phyloP scores from a whole-genome alignment of 2,888 invertebrate species.

The Altica lythri region DNA sequence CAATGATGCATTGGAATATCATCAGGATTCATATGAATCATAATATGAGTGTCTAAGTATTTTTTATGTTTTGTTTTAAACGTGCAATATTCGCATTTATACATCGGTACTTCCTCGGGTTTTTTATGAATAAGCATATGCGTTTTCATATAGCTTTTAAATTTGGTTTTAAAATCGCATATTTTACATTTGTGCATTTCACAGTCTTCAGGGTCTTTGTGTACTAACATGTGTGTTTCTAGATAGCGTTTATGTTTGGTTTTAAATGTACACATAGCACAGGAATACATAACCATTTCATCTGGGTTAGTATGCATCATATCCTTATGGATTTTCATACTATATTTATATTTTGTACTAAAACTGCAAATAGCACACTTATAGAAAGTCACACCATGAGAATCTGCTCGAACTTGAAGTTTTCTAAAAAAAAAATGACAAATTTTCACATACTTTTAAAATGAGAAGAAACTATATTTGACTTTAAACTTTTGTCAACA shows the following conservation, averaged over 20 bases:
- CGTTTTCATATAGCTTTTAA: conserved; percentile 39
- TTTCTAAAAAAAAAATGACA: conserved; percentile 25
- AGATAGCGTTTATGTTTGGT: conserved; percentile 37
- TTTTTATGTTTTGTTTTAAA: conserved; percentile 40
- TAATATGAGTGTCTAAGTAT: conserved; percentile 37
- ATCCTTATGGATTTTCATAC: conserved; percentile 36
- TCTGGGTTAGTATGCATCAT: conserved; percentile 36
- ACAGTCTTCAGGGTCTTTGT: conserved; percentile 36
- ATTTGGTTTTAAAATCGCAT: conserved; percentile 40
- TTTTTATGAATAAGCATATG: conserved; percentile 38
- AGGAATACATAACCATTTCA: conserved; percentile 32
- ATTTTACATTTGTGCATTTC: conserved; percentile 36
- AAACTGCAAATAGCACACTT: conserved; percentile 33
- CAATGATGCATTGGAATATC: conserved; percentile 39
- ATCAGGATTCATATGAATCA: conserved; percentile 38
- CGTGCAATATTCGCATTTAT: conserved; percentile 34
- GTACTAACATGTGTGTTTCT: conserved; percentile 39
- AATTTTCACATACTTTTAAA: conserved; percentile 2
- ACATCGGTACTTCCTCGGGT: conserved; percentile 33
- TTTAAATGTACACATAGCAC: conserved; percentile 34
- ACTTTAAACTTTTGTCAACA: too few species aligned
- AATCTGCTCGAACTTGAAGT: conserved; percentile 33
- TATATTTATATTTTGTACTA: conserved; percentile 36
- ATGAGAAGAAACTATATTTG: not conserved
- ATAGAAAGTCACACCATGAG: conserved; percentile 34